phyloP scores from a whole-genome alignment of 2,113 vertebrate species.

The Halcyon senegalensis region DNA sequence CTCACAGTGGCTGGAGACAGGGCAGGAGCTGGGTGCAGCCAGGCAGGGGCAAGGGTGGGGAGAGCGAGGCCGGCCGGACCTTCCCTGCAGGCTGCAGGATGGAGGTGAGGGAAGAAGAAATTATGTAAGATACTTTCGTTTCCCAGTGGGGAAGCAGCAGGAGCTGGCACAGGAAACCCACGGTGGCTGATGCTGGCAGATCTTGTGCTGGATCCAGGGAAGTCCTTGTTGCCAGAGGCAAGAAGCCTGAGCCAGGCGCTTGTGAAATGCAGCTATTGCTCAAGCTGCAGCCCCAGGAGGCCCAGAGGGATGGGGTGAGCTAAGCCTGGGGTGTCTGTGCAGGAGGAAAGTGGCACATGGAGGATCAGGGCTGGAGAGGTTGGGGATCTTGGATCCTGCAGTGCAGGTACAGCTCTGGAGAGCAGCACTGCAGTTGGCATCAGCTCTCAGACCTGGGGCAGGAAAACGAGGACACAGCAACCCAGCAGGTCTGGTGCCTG shows the following conservation, averaged over 20 bases:
- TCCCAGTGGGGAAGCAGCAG: not conserved
- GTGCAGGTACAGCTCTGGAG: accelerated
- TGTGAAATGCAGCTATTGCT: not conserved
- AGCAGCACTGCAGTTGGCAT: accelerated
- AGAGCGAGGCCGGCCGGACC: accelerated
- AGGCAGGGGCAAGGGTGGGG: not conserved
- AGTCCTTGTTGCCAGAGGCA: not conserved
- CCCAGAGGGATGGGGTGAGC: accelerated
- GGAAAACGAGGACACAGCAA: not conserved
- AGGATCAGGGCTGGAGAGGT: accelerated
- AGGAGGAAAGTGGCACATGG: accelerated
- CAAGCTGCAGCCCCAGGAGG: not conserved
- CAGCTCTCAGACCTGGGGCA: not conserved
- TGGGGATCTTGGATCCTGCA: not conserved
- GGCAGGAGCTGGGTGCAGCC: not conserved
- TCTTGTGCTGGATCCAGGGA: not conserved
- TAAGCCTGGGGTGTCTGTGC: accelerated
- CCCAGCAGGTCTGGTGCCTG: not conserved
- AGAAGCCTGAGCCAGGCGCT: not conserved
- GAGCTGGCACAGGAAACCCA: not conserved
- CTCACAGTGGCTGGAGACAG: accelerated
- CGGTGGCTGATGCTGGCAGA: not conserved
- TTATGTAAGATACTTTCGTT: not conserved
- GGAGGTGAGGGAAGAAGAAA: not conserved
- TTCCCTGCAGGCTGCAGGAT: accelerated